phyloP scores from a whole-genome alignment of 2,113 vertebrate genomes.

The Pseudopipra pipra region DNA sequence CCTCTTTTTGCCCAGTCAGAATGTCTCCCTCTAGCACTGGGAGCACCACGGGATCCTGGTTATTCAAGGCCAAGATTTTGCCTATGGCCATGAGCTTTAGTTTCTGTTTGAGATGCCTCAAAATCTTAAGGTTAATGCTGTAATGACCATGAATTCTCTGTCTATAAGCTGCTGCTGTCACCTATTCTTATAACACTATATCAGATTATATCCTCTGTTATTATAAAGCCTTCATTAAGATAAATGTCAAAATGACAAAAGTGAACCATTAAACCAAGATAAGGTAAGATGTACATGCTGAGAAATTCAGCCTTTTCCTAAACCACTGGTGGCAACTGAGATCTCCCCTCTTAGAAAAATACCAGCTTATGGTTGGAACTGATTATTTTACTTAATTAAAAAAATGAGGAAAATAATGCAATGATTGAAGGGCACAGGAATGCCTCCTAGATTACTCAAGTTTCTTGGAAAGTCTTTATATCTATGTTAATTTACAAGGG shows the following conservation, averaged over 20 bases:
- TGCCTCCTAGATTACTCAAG: background rate
- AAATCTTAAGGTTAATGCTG: background rate
- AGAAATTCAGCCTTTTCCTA: background rate
- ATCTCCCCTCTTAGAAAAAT: background rate
- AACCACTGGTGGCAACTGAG: background rate
- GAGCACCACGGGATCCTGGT: rapidly evolving
- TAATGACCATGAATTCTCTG: background rate
- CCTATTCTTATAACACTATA: background rate
- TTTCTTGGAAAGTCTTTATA: slow-evolving; percentile 13
- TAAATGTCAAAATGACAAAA: background rate
- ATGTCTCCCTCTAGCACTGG: background rate
- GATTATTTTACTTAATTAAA: background rate
- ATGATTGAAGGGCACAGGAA: background rate
- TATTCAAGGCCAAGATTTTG: background rate
- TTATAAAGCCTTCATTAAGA: background rate
- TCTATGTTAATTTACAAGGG: background rate
- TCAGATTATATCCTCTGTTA: background rate
- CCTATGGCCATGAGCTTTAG: background rate
- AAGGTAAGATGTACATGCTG: background rate
- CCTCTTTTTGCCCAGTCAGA: background rate
- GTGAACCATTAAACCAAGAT: background rate
- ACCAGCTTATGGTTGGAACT: background rate
- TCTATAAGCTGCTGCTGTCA: background rate
- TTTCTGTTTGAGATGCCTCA: background rate
- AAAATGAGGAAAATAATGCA: background rate